Evolutionary conservation across 2,797 vertebrate species (phyloP).

Genomic region (Karalla daura): DNA sequence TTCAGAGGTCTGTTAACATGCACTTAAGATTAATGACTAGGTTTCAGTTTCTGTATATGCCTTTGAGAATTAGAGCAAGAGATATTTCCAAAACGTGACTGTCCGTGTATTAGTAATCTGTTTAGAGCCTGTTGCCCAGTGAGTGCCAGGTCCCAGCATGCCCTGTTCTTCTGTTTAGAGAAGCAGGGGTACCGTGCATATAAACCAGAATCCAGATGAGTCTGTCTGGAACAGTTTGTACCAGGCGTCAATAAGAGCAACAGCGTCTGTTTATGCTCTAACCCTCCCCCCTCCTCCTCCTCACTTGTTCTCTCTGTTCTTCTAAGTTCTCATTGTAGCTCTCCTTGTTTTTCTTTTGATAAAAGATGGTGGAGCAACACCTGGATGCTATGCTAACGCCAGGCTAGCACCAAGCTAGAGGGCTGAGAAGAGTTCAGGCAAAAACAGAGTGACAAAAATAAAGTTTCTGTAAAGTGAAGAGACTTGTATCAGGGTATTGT

Average conservation of each 20-base stretch:
- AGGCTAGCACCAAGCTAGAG: no score
- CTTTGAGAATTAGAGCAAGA: background rate
- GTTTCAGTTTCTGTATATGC: fast-evolving
- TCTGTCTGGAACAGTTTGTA: slow-evolving; percentile 62
- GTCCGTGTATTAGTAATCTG: background rate
- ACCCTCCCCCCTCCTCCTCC: slow-evolving; percentile 2
- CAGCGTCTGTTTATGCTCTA: slow-evolving; percentile 24
- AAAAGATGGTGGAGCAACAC: slow-evolving; percentile 13
- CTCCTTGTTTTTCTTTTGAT: slow-evolving; percentile 8
- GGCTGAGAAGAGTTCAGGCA: no score
- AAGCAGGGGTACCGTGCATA: slow-evolving; percentile 14
- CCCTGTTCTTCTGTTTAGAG: slow-evolving; percentile 46
- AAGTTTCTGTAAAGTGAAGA: no score
- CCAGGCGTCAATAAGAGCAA: slow-evolving; percentile 23
- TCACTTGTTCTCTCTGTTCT: slow-evolving; percentile 18
- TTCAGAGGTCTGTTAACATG: no score
- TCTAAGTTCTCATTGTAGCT: slow-evolving; percentile 17
- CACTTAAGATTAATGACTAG: no score
- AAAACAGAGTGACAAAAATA: no score
- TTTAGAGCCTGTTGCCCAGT: slow-evolving; percentile 5
- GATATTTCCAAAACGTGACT: background rate
- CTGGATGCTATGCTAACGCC: no score
- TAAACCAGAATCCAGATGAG: slow-evolving; percentile 38
- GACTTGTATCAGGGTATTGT: no score
- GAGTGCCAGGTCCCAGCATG: slow-evolving; percentile 31